Evolutionary conservation across 2,797 vertebrate genomes (phyloP).

Genomic region (Pipistrellus pipistrellus): DNA sequence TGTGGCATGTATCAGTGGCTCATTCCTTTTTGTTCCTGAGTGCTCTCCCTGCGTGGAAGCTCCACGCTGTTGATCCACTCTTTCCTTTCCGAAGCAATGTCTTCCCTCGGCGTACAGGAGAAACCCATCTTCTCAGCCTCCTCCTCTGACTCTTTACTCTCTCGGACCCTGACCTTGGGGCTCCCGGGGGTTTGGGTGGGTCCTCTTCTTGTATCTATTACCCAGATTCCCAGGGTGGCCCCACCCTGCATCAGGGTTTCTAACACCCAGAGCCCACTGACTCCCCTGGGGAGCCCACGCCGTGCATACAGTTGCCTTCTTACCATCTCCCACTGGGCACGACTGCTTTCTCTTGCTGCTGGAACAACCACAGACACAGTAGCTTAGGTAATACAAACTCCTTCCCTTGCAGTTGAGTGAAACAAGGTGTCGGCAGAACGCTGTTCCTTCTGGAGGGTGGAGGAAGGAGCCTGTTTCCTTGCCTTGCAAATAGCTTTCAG

Average conservation of each 20-base stretch:
- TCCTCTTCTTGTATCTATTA: not conserved
- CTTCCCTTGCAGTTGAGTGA: not conserved
- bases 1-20: too few species aligned
- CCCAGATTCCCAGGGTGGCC: too few species aligned
- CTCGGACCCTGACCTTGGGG: not conserved
- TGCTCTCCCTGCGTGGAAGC: too few species aligned
- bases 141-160: not conserved
- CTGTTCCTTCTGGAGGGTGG: not conserved
- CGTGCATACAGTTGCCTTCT: not conserved
- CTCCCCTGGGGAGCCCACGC: not conserved
- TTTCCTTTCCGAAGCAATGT: not conserved
- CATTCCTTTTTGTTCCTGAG: not conserved
- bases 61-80: rapidly evolving
- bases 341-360: not conserved
- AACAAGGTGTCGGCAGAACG: not conserved
- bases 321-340: not conserved
- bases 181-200: not conserved
- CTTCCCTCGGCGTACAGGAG: not conserved
- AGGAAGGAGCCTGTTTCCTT: too few species aligned
- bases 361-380: rapidly evolving
- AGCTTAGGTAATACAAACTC: too few species aligned
- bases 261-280: not conserved
- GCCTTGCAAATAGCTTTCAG: not conserved
- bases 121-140: not conserved
- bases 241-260: not conserved